Evolutionary conservation across 1,140 invertebrate genomes (phyloP).

Genomic region (Heliconius hewitsoni): DNA sequence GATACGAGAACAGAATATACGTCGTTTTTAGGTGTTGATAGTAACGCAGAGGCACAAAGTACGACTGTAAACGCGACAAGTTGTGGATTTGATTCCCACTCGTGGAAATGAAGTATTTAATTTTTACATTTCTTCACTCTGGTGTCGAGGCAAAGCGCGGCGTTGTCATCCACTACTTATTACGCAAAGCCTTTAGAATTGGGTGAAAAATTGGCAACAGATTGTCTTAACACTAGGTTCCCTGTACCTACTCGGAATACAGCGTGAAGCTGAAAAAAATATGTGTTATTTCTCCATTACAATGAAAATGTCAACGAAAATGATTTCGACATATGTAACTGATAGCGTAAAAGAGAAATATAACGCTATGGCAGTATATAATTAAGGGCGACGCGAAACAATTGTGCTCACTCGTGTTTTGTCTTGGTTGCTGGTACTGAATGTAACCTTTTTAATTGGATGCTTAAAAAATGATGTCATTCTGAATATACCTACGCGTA

Average conservation of each 20-base stretch:
- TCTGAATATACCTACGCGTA: not conserved
- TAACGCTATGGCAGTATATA: not conserved
- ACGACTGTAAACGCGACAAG: too few species aligned
- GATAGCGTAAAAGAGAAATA: not conserved
- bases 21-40: not conserved
- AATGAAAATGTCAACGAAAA: not conserved
- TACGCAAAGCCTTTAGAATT: too few species aligned
- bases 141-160: too few species aligned
- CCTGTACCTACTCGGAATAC: too few species aligned
- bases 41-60: too few species aligned
- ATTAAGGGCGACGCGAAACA: not conserved
- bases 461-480: not conserved
- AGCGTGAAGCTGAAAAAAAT: too few species aligned
- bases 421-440: not conserved
- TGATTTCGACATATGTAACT: not conserved
- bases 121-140: too few species aligned
- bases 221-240: too few species aligned
- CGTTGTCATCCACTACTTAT: too few species aligned
- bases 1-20: not conserved
- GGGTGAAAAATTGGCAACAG: too few species aligned
- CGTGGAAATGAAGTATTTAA: too few species aligned
- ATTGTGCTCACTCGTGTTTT: not conserved
- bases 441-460: conserved; percentile 1
- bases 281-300: not conserved
- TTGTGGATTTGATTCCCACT: too few species aligned